A percentile compares a stretch with the other conserved stretches of the same genome.
Evolutionary conservation across 2,888 invertebrate species (phyloP).

Genomic region (Synanthedon tipuliformis): DNA sequence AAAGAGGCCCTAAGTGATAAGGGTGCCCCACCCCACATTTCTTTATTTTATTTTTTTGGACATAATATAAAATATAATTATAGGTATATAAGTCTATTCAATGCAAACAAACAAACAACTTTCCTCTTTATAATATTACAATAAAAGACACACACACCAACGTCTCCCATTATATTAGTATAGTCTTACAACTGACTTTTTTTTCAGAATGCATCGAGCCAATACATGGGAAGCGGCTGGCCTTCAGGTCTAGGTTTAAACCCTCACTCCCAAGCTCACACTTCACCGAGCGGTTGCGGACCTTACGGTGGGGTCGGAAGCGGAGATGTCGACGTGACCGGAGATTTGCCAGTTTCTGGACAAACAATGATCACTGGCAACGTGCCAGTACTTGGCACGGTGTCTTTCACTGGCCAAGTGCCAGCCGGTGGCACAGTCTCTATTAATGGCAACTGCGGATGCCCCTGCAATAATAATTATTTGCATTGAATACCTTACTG

Average conservation of each 20-base stretch:
- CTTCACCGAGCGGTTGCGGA: background rate
- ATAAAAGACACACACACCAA: too few species aligned
- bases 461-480: slow-evolving; percentile 6
- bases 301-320: background rate
- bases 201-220: background rate
- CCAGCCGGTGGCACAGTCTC: slow-evolving; percentile 22
- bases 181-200: background rate
- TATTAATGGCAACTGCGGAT: slow-evolving; percentile 19
- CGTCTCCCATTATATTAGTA: too few species aligned
- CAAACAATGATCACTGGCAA: slow-evolving; percentile 19
- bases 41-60: too few species aligned
- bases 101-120: too few species aligned
- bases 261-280: background rate
- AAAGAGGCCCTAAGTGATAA: too few species aligned
- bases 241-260: background rate
- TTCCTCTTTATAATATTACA: too few species aligned
- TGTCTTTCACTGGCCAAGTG: slow-evolving; percentile 19
- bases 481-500: too few species aligned
- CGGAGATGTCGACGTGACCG: background rate
- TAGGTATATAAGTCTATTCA: too few species aligned
- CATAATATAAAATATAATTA: too few species aligned
- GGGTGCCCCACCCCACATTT: too few species aligned
- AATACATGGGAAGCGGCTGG: background rate
- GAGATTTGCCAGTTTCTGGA: slow-evolving; percentile 7
- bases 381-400: slow-evolving; percentile 23